Conservation (phyloP, 2,888 invertebrate species). For the Ichneumoninae sp. region DNA sequence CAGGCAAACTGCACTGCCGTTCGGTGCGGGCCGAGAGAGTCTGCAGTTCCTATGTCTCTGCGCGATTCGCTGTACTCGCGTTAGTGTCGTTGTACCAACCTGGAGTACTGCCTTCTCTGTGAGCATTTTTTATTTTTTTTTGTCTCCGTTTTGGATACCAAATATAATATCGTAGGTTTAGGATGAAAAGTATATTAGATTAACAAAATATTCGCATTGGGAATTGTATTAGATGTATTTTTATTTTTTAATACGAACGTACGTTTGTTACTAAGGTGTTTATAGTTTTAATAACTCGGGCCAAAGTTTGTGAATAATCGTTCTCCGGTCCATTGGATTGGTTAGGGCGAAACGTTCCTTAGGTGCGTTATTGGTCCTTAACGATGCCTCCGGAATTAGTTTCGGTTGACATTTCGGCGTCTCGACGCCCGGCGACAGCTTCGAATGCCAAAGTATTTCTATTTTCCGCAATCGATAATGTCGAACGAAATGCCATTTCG, state of each 20-base stretch:
- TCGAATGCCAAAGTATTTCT: slow-evolving; percentile 40
- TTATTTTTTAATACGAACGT: slow-evolving; percentile 5
- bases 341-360: neutral
- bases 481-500: slow-evolving; percentile 43
- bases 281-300: neutral
- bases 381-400: neutral
- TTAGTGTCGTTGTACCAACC: neutral
- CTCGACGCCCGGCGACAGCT: slow-evolving; percentile 1
- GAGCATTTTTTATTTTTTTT: neutral
- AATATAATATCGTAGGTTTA: slow-evolving; percentile 16
- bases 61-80: slow-evolving; percentile 3
- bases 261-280: neutral
- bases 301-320: slow-evolving; percentile 17
- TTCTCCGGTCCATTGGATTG: slow-evolving; percentile 4
- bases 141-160: neutral
- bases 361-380: neutral
- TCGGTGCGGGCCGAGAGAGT: neutral
- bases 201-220: neutral
- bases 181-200: neutral
- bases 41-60: slow-evolving; percentile 1
- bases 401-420: neutral
- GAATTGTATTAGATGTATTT: neutral
- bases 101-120: slow-evolving; percentile 11
- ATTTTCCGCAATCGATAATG: slow-evolving; percentile 50
- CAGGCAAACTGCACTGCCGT: slow-evolving; percentile 5